Base-by-base conservation (phyloP, 2,888 invertebrate species). In the Cordylochernes scorpioides region DNA sequence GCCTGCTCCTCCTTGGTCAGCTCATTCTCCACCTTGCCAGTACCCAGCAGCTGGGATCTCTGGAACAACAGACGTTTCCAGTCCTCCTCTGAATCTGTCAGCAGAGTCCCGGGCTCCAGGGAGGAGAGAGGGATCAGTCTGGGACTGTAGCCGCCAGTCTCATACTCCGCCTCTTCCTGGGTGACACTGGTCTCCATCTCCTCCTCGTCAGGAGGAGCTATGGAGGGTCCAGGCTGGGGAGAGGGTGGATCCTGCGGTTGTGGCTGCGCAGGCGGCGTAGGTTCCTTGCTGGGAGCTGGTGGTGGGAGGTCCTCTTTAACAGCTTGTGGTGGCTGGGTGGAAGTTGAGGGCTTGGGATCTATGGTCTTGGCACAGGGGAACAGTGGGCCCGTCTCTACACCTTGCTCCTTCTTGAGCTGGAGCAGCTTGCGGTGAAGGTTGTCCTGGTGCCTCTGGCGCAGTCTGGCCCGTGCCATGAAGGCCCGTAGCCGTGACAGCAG, bases 401-500 rank as follows among this genome's bases (percentile, higher is more conserved):
- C 71, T 51, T 74, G 71, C 50, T 82, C 77, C 31, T 71, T 72
- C 54, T 84, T 88, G 10, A 97, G 61, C 42, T 80, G 65, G 50
- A 73, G 69, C 45, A 94, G 60, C 57, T 91, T 91, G 46, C 71
- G 67, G 29, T 71, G 64, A 39, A 94, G 59, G 54, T 78, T 78
- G 40, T 70, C 69, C 55, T 86, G 78, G 57, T 97, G 94, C 0
- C 78, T 62, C 55, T 94, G 91, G 30, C 80, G 61, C 8, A 97
- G 62, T 17, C 91, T 62, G 1, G 86, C 82, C 44, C 84, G 64
- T 0, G 88, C 78, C 70, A 80, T 80, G 53, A 86, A 82, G 5
- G 86, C 88, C 65, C 82, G 84, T 7, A 97, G 60, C 52, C 88
- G 84, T n/a, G 78, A 78, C 18, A 88, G 60, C 39, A 97, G 57